Evolutionary conservation across 2,113 vertebrate species (phyloP).

Genomic region (Gopherus evgoodei): DNA sequence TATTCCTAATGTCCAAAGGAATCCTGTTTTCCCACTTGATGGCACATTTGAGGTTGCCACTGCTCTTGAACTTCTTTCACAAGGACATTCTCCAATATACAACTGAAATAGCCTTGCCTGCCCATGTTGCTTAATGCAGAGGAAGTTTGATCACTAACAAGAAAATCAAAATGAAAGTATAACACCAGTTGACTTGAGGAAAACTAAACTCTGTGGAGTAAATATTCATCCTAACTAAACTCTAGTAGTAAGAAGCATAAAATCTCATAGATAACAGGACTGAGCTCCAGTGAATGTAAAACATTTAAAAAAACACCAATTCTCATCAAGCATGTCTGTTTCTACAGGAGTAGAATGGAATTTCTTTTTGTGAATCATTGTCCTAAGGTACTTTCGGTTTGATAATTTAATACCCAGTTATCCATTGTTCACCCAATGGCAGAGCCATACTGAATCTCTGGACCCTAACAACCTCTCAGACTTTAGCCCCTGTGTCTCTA

Average conservation of each 20-base stretch:
- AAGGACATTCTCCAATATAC: not conserved
- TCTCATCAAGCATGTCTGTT: not conserved
- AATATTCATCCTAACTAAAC: not conserved
- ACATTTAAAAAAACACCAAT: not conserved
- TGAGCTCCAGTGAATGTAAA: not conserved
- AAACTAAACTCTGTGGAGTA: not conserved
- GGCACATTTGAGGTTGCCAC: not conserved
- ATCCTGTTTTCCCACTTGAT: not conserved
- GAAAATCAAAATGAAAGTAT: not conserved
- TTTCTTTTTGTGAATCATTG: not conserved
- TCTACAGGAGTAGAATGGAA: not conserved
- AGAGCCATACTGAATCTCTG: not conserved
- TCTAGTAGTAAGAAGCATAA: not conserved
- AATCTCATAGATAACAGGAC: too few species aligned
- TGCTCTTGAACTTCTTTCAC: not conserved
- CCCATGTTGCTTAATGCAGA: not conserved
- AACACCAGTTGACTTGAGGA: not conserved
- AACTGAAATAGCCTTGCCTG: not conserved
- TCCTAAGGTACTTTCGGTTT: not conserved
- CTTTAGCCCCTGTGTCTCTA: not conserved
- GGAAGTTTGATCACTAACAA: not conserved
- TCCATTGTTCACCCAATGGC: not conserved
- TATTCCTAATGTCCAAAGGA: not conserved
- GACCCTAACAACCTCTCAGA: not conserved
- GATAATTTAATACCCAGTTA: not conserved